These are phyloP conservation scores for Varanus salvator DNA, from an alignment of 2,113 vertebrate species.

Conservation along the genomic window DNA sequence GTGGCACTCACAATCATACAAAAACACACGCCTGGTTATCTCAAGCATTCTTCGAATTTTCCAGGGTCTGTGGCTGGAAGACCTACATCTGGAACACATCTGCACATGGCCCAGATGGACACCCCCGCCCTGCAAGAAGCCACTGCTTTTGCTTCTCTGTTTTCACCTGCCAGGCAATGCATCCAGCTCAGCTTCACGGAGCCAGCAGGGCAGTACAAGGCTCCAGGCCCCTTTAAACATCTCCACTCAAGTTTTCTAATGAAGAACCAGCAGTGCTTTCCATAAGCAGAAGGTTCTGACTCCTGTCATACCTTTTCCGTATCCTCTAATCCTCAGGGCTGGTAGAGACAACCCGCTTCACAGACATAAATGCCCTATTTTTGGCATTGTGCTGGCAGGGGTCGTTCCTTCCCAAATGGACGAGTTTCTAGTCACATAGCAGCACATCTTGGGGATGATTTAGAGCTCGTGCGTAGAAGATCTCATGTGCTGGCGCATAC, in stretches of 20 bases:
- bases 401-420: background rate
- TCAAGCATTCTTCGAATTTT: too few relatives aligned
- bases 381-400: background rate
- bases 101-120: too few relatives aligned
- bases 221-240: too few relatives aligned
- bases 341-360: background rate
- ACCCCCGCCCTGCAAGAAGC: too few relatives aligned
- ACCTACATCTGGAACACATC: too few relatives aligned
- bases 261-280: background rate
- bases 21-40: too few relatives aligned
- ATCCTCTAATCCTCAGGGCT: background rate
- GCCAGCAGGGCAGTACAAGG: too few relatives aligned
- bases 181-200: too few relatives aligned
- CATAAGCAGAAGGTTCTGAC: background rate
- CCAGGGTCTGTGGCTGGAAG: too few relatives aligned
- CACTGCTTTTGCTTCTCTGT: too few relatives aligned
- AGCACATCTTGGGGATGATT: background rate
- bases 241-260: background rate
- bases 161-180: too few relatives aligned
- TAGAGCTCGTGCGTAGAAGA: background rate
- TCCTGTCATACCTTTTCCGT: background rate
- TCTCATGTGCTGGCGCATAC: background rate
- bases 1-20: too few relatives aligned
- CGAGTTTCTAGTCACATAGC: background rate
- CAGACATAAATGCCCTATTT: background rate